phyloP scores from a whole-genome alignment of 2,888 invertebrate species.

The Heteromyza rotundicornis region DNA sequence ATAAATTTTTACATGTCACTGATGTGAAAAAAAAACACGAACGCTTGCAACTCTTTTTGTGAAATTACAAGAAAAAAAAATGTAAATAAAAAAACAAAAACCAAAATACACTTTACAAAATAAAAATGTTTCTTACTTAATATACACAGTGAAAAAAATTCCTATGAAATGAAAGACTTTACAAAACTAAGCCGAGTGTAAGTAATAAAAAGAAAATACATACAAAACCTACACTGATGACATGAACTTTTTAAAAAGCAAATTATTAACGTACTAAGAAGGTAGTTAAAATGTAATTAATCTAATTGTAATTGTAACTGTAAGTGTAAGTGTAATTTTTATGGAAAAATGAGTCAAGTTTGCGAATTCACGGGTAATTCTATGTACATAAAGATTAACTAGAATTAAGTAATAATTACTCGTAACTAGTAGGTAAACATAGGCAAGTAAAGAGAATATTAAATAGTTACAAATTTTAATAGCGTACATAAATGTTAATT shows the following conservation, averaged over 20 bases:
- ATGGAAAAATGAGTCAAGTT: constrained; percentile 14
- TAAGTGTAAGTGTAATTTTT: constrained; percentile 13
- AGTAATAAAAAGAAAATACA: constrained; percentile 21
- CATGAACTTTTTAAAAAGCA: constrained; percentile 21
- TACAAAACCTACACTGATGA: constrained; percentile 29
- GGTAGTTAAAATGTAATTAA: constrained; percentile 17
- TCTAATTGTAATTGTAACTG: constrained; percentile 42
- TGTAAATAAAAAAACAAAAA: constrained; percentile 28
- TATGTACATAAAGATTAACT: constrained; percentile 5
- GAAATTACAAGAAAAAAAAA: constrained; percentile 22
- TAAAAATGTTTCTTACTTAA: constrained; percentile 25
- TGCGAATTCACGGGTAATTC: constrained; percentile 25
- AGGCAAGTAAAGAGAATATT: constrained; percentile 15
- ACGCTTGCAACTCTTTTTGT: constrained; percentile 25
- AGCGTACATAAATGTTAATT: not conserved
- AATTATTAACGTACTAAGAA: constrained; percentile 1
- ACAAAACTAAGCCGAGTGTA: constrained; percentile 44
- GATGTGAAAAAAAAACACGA: constrained; percentile 32
- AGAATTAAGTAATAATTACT: constrained; percentile 15
- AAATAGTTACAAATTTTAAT: constrained; percentile 8
- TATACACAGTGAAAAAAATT: constrained; percentile 40
- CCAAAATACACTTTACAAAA: constrained; percentile 39
- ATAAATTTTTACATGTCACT: not conserved
- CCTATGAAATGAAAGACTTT: constrained; percentile 62
- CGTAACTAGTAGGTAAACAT: constrained; percentile 10